These are phyloP conservation scores for Fistularia commersonii DNA, from an alignment of 2,797 vertebrate genomes.

Conservation along the genomic window DNA sequence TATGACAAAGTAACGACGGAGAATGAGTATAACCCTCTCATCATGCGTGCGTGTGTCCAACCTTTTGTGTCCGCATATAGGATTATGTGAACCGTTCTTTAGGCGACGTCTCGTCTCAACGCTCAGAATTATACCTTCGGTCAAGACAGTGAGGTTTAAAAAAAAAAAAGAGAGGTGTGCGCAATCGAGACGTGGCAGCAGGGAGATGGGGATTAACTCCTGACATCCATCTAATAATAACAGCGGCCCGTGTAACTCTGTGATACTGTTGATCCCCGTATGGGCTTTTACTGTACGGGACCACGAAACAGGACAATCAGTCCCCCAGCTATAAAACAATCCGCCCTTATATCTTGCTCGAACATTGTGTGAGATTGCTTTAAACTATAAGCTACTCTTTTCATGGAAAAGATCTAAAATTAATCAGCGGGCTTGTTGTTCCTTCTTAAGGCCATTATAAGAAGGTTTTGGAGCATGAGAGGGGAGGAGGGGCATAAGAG, in stretches of 20 bases:
- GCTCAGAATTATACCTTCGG: too few species aligned
- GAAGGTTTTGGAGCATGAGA: slow-evolving; percentile 59
- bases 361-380: slow-evolving; percentile 65
- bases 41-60: too few species aligned
- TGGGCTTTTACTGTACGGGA: slow-evolving; percentile 32
- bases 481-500: slow-evolving; percentile 65
- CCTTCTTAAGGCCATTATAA: slow-evolving; percentile 67
- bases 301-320: slow-evolving; percentile 32
- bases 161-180: slow-evolving; percentile 16
- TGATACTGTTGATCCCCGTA: slow-evolving; percentile 49
- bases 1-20: too few species aligned
- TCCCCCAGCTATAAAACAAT: slow-evolving; percentile 34
- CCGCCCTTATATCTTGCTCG: slow-evolving; percentile 36
- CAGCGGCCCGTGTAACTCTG: slow-evolving; percentile 25
- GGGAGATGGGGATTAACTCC: slow-evolving; percentile 26
- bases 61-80: too few species aligned
- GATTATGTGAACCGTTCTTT: too few species aligned
- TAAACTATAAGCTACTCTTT: slow-evolving; percentile 76
- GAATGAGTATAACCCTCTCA: too few species aligned
- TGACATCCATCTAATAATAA: slow-evolving; percentile 42
- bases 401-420: slow-evolving; percentile 75
- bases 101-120: too few species aligned
- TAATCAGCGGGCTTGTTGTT: slow-evolving; percentile 72
- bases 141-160: too few species aligned
- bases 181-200: slow-evolving; percentile 28